Evolutionary conservation across 53 echinoderm and acorn worm genomes (phyloP).

Genomic region (Apostichopus leukothele): DNA sequence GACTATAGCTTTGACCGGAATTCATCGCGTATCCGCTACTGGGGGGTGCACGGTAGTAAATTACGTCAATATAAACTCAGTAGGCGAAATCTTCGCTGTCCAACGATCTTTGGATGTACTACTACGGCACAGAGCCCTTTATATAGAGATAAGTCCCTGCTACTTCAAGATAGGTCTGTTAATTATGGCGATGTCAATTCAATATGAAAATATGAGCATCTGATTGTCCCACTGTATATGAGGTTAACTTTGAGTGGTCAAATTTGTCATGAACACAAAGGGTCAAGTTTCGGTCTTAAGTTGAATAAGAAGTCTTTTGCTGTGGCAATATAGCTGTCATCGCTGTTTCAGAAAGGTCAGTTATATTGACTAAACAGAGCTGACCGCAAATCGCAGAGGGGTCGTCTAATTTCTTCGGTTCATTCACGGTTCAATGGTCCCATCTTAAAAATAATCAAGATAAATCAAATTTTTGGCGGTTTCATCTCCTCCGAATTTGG

Average conservation of each 20-base stretch:
- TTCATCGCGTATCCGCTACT: background rate
- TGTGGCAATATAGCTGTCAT: conserved; percentile 11
- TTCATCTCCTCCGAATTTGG: background rate
- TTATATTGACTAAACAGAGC: background rate
- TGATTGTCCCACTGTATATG: background rate
- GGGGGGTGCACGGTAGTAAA: background rate
- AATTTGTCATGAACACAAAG: background rate
- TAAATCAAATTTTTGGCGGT: background rate
- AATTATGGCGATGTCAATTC: background rate
- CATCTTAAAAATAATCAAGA: background rate
- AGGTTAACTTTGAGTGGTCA: background rate
- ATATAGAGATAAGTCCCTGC: background rate
- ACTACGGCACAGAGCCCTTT: background rate
- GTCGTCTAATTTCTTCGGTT: background rate
- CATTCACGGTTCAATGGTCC: background rate
- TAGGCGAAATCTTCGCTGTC: background rate
- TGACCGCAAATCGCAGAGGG: background rate
- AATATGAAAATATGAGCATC: background rate
- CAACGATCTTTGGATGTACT: no score
- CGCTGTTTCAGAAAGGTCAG: conserved; percentile 16
- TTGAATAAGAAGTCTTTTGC: background rate
- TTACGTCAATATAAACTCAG: background rate
- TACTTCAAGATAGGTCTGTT: background rate
- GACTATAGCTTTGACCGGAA: background rate
- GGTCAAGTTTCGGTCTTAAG: conserved; percentile 26